A percentile compares a stretch with the other conserved stretches of the same genome.
These are phyloP conservation scores for Aspiorhynchus laticeps DNA, from an alignment of 2,113 vertebrate genomes.

Conservation along the genomic window DNA sequence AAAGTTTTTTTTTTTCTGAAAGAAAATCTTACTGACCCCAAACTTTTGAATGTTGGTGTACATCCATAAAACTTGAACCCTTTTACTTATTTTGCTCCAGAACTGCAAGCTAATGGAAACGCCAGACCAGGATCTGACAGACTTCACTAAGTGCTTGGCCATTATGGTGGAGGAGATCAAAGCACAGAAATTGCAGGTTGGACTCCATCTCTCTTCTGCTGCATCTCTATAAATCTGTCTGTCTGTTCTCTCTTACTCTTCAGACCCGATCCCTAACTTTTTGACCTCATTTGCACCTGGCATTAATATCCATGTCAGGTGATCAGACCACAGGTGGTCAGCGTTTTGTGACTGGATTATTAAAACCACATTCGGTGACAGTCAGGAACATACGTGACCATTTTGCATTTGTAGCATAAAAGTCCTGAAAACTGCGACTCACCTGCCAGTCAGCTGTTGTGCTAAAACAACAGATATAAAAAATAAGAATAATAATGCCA, in stretches of 20 bases:
- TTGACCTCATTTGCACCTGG: neutral
- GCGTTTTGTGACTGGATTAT: neutral
- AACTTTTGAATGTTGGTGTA: neutral
- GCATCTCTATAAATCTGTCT: neutral
- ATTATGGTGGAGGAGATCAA: conserved; percentile 75
- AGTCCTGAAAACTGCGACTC: neutral
- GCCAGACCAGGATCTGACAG: conserved; percentile 76
- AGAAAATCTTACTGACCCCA: neutral
- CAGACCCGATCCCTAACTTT: neutral
- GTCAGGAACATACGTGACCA: neutral
- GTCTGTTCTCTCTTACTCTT: neutral
- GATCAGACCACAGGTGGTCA: neutral
- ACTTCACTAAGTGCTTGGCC: conserved; percentile 78
- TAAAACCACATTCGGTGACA: neutral
- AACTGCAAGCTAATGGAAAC: conserved; percentile 76
- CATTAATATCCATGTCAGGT: neutral
- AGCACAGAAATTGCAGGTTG: conserved; percentile 68
- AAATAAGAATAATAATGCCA: neutral
- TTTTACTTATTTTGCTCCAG: conserved; percentile 54
- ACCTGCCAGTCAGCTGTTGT: neutral
- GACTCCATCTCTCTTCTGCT: conserved; percentile 18
- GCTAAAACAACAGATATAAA: neutral
- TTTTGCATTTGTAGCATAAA: neutral
- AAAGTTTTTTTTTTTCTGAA: neutral
- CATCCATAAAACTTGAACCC: neutral